Percentiles rank a stretch among this genome's conserved stretches.
phyloP scores from a whole-genome alignment of 2,113 vertebrate genomes.

The Catharus bicknelli region DNA sequence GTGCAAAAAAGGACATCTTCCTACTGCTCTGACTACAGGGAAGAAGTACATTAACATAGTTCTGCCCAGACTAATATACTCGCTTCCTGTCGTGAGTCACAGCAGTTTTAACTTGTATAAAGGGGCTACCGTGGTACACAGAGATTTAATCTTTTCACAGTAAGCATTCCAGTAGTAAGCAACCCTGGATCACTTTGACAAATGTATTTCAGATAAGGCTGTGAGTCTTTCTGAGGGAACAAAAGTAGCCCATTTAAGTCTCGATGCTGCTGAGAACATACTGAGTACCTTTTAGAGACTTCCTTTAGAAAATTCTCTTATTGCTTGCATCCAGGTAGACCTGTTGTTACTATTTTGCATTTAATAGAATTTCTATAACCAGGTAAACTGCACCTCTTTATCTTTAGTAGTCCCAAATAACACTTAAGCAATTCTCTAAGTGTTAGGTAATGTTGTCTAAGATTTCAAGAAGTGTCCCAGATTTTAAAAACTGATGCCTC shows the following conservation, averaged over 20 bases:
- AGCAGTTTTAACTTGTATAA: not conserved
- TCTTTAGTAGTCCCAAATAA: not conserved
- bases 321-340: not conserved
- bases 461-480: not conserved
- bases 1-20: not conserved
- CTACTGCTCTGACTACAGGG: not conserved
- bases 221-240: not conserved
- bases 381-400: not conserved
- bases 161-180: conserved; percentile 20
- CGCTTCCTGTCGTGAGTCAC: not conserved
- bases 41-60: not conserved
- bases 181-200: not conserved
- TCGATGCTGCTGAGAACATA: not conserved
- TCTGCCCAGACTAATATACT: not conserved
- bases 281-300: not conserved
- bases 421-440: not conserved
- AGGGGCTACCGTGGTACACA: not conserved
- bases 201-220: conserved; percentile 26
- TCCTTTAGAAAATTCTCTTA: not conserved
- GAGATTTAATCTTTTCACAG: conserved; percentile 5
- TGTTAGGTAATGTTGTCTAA: not conserved
- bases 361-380: not conserved
- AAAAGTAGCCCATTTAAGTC: not conserved
- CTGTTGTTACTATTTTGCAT: not conserved
- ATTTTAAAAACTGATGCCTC: not conserved